phyloP scores from a whole-genome alignment of 2,113 vertebrate species.

The Colius striatus region DNA sequence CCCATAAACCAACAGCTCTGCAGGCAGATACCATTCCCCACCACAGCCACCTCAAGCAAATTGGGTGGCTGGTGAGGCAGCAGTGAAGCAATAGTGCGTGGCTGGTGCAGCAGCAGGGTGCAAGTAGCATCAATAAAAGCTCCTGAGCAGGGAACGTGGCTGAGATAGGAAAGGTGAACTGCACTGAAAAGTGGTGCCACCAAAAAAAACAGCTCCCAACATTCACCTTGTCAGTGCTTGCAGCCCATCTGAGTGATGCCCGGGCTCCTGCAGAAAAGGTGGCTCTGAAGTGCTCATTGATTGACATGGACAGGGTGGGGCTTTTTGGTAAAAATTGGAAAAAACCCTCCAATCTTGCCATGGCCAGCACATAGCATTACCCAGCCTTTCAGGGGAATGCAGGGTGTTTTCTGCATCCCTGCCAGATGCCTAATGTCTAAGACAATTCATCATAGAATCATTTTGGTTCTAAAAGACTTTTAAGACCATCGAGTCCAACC shows the following conservation, averaged over 20 bases:
- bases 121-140: background rate
- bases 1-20: background rate
- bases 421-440: accelerated
- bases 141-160: too few relatives aligned
- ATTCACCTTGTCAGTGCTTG: accelerated
- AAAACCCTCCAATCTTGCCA: accelerated
- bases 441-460: background rate
- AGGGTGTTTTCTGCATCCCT: background rate
- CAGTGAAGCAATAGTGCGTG: background rate
- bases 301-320: accelerated
- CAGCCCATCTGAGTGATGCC: background rate
- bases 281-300: accelerated
- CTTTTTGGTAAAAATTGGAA: background rate
- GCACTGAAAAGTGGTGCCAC: background rate
- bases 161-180: too few relatives aligned
- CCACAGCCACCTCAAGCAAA: background rate
- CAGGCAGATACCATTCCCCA: background rate
- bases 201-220: accelerated
- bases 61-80: background rate
- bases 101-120: too few relatives aligned
- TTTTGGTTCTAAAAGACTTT: too few relatives aligned
- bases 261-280: background rate
- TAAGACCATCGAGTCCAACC: too few relatives aligned
- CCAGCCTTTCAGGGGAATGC: accelerated
- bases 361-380: too few relatives aligned